These are phyloP conservation scores for Antechinus flavipes DNA, from an alignment of 2,113 vertebrate species.

Conservation along the genomic window DNA sequence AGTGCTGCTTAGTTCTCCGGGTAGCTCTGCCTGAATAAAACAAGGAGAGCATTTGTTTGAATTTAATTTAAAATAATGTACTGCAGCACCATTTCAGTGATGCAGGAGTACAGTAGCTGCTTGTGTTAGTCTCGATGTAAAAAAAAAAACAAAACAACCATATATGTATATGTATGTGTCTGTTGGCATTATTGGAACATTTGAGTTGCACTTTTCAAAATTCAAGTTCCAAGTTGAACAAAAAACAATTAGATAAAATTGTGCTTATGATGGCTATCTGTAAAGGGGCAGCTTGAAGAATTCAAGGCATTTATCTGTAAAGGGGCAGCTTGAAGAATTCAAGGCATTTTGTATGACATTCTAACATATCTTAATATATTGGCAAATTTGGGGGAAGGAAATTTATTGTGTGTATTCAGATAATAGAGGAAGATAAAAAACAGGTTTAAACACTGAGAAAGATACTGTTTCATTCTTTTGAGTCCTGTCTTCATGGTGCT, in stretches of 20 bases:
- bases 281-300: conserved; percentile 48
- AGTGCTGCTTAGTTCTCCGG: conserved; percentile 47
- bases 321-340: conserved; percentile 45
- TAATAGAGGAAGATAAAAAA: conserved; percentile 30
- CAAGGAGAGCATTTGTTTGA: conserved; percentile 20
- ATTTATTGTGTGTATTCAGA: conserved; percentile 2
- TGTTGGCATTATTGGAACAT: background rate
- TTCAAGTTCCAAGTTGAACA: conserved; percentile 23
- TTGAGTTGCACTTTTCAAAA: conserved; percentile 36
- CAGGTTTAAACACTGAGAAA: conserved; percentile 35
- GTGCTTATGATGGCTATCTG: conserved; percentile 10
- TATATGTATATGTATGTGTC: background rate
- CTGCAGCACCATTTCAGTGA: background rate
- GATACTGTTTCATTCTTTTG: conserved; percentile 26
- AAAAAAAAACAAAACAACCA: background rate
- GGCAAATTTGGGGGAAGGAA: background rate
- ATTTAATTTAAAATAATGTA: conserved; percentile 53
- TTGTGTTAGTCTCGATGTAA: conserved; percentile 12
- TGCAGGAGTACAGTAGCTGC: conserved; percentile 30
- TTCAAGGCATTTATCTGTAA: conserved; percentile 28
- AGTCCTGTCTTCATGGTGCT: conserved; percentile 24
- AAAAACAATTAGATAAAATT: conserved; percentile 27
- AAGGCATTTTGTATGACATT: conserved; percentile 1
- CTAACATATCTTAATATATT: background rate
- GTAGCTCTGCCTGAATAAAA: conserved; percentile 50